Conservation (phyloP, 2,113 vertebrate genomes). For the Elephantulus edwardii region DNA sequence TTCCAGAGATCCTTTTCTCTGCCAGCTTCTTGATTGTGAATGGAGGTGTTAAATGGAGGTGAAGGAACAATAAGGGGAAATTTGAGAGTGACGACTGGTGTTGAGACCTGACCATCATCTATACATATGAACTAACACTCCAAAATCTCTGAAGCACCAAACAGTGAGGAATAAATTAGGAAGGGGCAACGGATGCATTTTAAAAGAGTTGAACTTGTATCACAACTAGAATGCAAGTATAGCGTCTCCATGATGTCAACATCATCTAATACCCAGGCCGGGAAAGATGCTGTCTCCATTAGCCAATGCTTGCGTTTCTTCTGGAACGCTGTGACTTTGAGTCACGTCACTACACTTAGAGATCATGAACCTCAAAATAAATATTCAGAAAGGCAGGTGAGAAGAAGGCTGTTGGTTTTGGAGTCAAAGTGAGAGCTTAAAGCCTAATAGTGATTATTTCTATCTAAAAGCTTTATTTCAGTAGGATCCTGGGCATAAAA, state of each 20-base stretch:
- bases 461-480: background rate
- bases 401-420: background rate
- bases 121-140: background rate
- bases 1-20: background rate
- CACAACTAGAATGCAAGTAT: background rate
- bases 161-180: background rate
- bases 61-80: background rate
- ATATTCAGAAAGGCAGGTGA: background rate
- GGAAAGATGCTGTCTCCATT: background rate
- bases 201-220: background rate
- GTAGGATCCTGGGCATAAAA: background rate
- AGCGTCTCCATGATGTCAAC: background rate
- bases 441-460: background rate
- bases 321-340: background rate
- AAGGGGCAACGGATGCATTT: background rate
- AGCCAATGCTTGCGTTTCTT: background rate
- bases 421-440: conserved; percentile 20
- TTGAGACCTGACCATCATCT: background rate
- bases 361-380: background rate
- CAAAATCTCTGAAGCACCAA: background rate
- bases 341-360: background rate
- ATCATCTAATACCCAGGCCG: background rate
- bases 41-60: background rate
- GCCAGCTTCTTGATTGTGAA: background rate
- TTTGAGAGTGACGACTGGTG: background rate